Base-by-base conservation (phyloP, 2,888 invertebrate genomes). In the Melanophora roralis region DNA sequence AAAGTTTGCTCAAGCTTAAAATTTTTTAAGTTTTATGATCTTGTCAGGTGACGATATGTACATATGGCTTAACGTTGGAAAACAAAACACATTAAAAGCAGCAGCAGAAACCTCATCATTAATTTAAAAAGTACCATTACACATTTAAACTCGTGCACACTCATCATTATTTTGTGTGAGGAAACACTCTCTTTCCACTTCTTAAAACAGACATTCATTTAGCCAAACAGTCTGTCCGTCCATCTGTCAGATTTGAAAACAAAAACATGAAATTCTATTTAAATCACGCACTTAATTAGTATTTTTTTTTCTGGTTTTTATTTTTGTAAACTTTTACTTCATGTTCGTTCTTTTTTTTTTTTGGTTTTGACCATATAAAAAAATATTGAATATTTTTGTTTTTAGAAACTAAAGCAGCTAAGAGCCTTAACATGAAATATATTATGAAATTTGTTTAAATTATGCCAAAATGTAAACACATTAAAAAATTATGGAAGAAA, bases 231-330 rank as follows among this genome's bases (percentile, higher is more conserved):
- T 27, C 60, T 32, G 16, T 32, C 69, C 16, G 14, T 32, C 51
- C n/a, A 16, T 53, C 51, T 9, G 40, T 62, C 59, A 64, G 62
- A 27, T 16, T 64, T 62, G n/a, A 55, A 72, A 72, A 76, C 21
- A 45, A 62, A 77, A 71, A 59, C 71, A 71, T 67, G 62, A 76
- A 76, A 72, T 64, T 76, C 80, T 76, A 80, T 80, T 76, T 76
- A 80, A 80, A 76, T 80, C 80, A 80, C 68, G 72, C 80, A 80
- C 80, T 80, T 80, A 80, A 80, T 80, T 80, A 80, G 80, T 80
- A 67, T 57, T 60, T 38, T 38, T 62, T 49, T 71, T 60, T 23
- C 21, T 11, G 1, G 5, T 14, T 21, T 27, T 57, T 65, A 43
- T 5, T 55, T 47, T 23, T 34, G 23, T 23, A 21, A 27, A 23